Evolutionary conservation across 1,140 invertebrate species (phyloP).

Genomic region (Macrocentrus cingulum): DNA sequence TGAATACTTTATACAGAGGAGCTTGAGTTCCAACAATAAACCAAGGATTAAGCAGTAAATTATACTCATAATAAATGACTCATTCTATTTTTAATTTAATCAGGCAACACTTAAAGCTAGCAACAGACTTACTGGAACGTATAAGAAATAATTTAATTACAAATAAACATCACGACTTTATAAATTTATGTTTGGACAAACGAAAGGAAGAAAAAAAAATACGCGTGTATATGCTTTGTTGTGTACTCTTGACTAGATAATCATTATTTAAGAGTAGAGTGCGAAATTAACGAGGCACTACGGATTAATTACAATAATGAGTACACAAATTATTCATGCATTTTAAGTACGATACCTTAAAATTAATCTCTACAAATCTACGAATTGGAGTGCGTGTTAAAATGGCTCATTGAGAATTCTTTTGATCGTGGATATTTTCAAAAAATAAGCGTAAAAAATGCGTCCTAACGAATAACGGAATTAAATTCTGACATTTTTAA

Average conservation of each 20-base stretch:
- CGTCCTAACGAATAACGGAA: background rate
- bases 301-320: background rate
- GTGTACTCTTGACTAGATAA: too few relatives aligned
- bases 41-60: slow-evolving; percentile 37
- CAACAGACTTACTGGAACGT: too few relatives aligned
- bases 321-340: background rate
- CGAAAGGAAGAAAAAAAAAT: too few relatives aligned
- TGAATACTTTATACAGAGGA: slow-evolving; percentile 45
- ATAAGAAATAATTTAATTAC: too few relatives aligned
- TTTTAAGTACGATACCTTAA: background rate
- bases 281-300: background rate
- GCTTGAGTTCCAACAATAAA: slow-evolving; percentile 45
- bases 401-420: too few relatives aligned
- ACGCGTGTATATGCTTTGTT: too few relatives aligned
- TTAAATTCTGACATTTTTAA: slow-evolving; percentile 29
- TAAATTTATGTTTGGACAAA: too few relatives aligned
- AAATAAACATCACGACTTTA: too few relatives aligned
- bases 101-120: background rate
- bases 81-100: slow-evolving; percentile 15
- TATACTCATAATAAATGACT: slow-evolving; percentile 7
- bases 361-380: too few relatives aligned
- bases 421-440: too few relatives aligned
- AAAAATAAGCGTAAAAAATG: slow-evolving; percentile 6
- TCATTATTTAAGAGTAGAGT: too few relatives aligned
- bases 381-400: too few relatives aligned